Base-by-base conservation (phyloP, 2,113 vertebrate genomes). In the Oreochromis tanganicae region DNA sequence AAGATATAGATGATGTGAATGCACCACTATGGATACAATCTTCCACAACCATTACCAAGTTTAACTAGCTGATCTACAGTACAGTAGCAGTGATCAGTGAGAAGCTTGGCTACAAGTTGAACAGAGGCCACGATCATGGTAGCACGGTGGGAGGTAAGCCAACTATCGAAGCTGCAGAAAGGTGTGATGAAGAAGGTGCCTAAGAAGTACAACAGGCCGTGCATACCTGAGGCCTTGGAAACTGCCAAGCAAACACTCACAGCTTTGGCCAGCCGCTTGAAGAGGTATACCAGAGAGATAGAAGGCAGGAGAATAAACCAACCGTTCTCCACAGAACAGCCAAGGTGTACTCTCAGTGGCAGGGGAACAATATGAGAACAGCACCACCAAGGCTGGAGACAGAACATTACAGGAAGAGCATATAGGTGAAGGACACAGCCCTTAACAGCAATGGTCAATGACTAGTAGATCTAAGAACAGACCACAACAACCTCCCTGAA, bases 71-170 rank as follows among this genome's bases (percentile, higher is more conserved):
- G 61, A 66, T 36, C 61, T 66, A 1, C 17, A 66, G 32, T 66
- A 66, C 17, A 36, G 32, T 17, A 66, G 32, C 61, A 66, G 61
- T 36, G 61, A 66, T 36, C 61, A 66, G 61, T 66, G 32, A 66
- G 61, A 66, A 36, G 17, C 61, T 66, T 66, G 32, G 17, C 6
- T 66, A 66, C 32, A 66, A 36, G 61, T 12, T 36, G 61, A 66
- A 66, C 32, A 34, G 29, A 63, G 59, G 9, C 59, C 59, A 63
- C 2, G 2, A 36, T 63, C 16, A 63, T 1, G 17, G 9, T 63
- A 63, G 29, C 9, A 63, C 1, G 4, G 61, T 21, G 34, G 61
- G 4, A 66, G 61, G 32, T 66, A 13, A 66, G 34, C 3, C 0
- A 66, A 13, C 19, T 66, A 38, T 66, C 1, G 0, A 6, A 2